Evolutionary conservation across 2,797 vertebrate genomes (phyloP), one percentile per base, ranked within the genome.

Genomic region (Coendou prehensilis): DNA sequence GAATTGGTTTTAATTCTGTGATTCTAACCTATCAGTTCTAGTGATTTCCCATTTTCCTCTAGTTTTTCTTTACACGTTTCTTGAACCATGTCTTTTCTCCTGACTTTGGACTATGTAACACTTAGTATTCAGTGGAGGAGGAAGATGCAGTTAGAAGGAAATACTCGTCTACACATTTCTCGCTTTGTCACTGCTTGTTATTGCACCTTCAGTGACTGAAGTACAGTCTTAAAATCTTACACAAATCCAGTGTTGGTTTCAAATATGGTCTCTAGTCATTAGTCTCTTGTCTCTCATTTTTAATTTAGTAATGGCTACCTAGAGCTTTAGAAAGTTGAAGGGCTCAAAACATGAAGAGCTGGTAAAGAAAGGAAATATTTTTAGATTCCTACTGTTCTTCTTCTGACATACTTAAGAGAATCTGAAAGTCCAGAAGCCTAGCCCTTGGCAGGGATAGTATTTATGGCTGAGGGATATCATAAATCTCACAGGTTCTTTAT

Each of bases 401-500:
- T 92, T 96, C 96, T 64, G 96, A 91, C 64, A 18, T 96, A 63
- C 96, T 97, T 97, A 90, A 93, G 95, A 86, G 96, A 96, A 97
- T 52, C 75, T 95, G 89, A 89, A 86, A 95, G 71, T 96, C 41
- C 75, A 92, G 93, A 67, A 94, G 59, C 45, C 79, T 23, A 41
- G 73, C 78, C 64, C 50, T 89, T 89, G 94, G 69, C 93, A 96
- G 96, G 97, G 83, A 63, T 90, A 97, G 73, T 81, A 82, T 96
- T 98, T 98, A 97, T 41, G 80, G 80, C 61, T 41, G 84, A 91
- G 94, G 88, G 97, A 96, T 45, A 95, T 97, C 56, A 94, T 98
- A 97, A 95, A 97, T 98, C 96, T 87, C 63, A 47, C 92, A 96
- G 30, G 71, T 85, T 87, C 33, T 97, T 97, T 95, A 96, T 97